phyloP scores from a whole-genome alignment of 2,797 vertebrate species.

The Pogonophryne albipinna region DNA sequence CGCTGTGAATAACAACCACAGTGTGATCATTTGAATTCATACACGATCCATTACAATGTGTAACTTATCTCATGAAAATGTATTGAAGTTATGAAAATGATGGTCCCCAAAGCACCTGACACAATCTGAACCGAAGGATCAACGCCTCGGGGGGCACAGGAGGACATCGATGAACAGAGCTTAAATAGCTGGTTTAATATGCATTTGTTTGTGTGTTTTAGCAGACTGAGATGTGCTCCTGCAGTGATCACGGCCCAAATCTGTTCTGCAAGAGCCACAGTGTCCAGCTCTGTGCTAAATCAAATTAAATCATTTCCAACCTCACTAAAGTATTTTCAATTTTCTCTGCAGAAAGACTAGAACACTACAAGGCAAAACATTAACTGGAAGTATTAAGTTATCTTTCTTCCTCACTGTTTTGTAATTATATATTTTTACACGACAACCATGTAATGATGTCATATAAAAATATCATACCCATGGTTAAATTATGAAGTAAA shows the following conservation, averaged over 20 bases:
- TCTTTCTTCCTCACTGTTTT: background rate
- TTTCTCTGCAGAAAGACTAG: background rate
- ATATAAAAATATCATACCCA: conserved; percentile 7
- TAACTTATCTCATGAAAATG: background rate
- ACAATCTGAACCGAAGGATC: background rate
- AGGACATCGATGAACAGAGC: conserved; percentile 6
- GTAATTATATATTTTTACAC: too few species aligned
- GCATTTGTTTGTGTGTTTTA: conserved; percentile 27
- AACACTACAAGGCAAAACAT: background rate
- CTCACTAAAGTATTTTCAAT: background rate
- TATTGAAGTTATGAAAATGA: background rate
- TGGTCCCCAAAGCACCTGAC: background rate
- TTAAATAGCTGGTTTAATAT: conserved; percentile 19
- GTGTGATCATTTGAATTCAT: background rate
- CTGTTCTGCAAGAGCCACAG: background rate
- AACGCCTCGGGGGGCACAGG: background rate
- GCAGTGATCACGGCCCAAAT: conserved; percentile 5
- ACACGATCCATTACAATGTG: background rate
- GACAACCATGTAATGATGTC: background rate
- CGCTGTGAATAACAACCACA: background rate
- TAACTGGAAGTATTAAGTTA: background rate
- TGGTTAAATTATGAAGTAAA: conserved; percentile 21
- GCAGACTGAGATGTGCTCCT: conserved; percentile 6
- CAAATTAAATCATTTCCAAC: conserved; percentile 6
- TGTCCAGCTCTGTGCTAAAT: background rate